Evolutionary conservation across 2,888 invertebrate genomes (phyloP), one percentile per base, ranked within the genome.

Genomic region (Masnerella sp.): DNA sequence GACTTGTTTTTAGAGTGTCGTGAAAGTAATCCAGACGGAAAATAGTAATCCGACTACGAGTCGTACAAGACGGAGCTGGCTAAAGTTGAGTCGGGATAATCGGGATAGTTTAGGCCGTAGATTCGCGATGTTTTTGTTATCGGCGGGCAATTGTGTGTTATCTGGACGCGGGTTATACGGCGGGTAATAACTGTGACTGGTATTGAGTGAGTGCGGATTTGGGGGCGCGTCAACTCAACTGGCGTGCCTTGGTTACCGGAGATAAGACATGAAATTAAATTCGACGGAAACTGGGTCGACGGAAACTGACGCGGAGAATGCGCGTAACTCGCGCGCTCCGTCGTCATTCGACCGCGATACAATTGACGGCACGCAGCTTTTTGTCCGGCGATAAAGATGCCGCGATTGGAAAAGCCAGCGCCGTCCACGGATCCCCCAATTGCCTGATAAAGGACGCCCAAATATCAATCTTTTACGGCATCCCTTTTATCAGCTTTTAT

Each of bases 241-340:
- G 79, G 75, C 68, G 79, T 79, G 79, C 75, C 74, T 76, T 72
- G 78, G 77, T 79, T 82, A 72, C 79, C 75, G 76, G 78, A 79
- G 83, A 83, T 83, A 83, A 82, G 82, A 83, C 82, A 83, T 83
- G 82, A 83, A 83, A 83, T 83, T 83, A 83, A 82, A 83, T 83
- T 83, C 80, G 79, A 80, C 75, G 78, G 79, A 81, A 83, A 82
- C 80, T 83, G 81, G 83, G 61, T 69, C 69, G 54, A 54, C 47
- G 45, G n/a, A n/a, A n/a, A n/a, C n/a, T n/a, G n/a, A n/a, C n/a
- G n/a, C 11, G 32, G 43, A 47, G 61, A 77, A 77, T n/a, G n/a
- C 74, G 59, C 59, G 51, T 56, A 64, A 34, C 61, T 51, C 20
- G 32, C 36, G 15, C 12, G 51, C 51, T 30, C 15, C 18, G 25